Conservation (phyloP, 2,888 invertebrate species). For the Dimorphilus gyrociliatus region DNA sequence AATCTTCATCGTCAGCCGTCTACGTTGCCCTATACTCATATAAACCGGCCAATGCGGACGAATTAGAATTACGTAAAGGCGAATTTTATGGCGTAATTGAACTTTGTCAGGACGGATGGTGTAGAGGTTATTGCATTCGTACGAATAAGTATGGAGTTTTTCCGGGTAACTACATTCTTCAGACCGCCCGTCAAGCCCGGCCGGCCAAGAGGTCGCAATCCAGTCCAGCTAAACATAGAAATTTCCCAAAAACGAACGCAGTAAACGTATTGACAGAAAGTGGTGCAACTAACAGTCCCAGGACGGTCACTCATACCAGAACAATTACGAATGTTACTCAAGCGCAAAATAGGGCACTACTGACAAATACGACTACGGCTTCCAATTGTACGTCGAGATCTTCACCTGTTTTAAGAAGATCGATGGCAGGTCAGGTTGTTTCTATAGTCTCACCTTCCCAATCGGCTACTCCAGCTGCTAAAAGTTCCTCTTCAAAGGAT, state of each 20-base stretch:
- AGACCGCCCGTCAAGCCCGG: slow-evolving; percentile 1
- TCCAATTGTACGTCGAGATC: neutral
- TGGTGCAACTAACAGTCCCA: neutral
- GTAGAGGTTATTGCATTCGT: slow-evolving; percentile 73
- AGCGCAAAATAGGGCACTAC: no score
- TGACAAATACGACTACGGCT: neutral
- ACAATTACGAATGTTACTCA: slow-evolving; percentile 11
- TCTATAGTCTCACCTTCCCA: no score
- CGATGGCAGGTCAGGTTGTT: no score
- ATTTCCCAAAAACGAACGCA: slow-evolving; percentile 2
- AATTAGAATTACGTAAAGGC: slow-evolving; percentile 76
- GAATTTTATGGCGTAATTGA: slow-evolving; percentile 81
- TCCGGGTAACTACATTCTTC: slow-evolving; percentile 82
- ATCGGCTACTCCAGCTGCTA: no score
- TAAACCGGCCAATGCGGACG: slow-evolving; percentile 86
- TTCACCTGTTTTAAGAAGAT: no score
- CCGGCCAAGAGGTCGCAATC: slow-evolving; percentile 2
- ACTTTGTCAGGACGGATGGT: slow-evolving; percentile 98
- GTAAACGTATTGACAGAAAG: neutral
- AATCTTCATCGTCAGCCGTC: no score
- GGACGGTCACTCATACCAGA: slow-evolving; percentile 4
- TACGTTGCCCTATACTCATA: slow-evolving; percentile 92
- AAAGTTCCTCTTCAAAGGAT: no score
- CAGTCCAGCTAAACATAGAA: slow-evolving; percentile 1
- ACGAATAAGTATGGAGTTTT: slow-evolving; percentile 68